Percentiles rank a stretch among this genome's conserved stretches.
phyloP scores from a whole-genome alignment of 2,888 invertebrate genomes.

The Lepidonotus clava region DNA sequence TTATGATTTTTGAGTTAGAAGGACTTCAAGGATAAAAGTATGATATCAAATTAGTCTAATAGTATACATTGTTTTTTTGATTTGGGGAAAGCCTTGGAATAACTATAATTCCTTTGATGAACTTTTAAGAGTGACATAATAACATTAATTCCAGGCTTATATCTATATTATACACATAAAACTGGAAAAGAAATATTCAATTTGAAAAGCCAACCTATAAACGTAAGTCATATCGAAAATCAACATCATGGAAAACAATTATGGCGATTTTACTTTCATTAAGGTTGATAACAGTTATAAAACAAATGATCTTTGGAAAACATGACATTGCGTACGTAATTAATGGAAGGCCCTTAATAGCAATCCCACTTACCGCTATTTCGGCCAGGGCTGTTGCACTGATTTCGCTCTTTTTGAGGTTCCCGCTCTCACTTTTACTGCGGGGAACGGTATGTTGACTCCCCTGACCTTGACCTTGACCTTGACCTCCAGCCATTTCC shows the following conservation, averaged over 20 bases:
- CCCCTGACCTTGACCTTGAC: not conserved
- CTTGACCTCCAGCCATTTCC: not conserved
- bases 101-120: too few relatives aligned
- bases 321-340: not conserved
- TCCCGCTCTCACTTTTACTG: not conserved
- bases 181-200: not conserved
- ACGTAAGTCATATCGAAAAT: not conserved
- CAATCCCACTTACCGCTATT: constrained; percentile 74
- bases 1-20: too few relatives aligned
- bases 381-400: constrained; percentile 72
- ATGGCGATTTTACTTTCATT: too few relatives aligned
- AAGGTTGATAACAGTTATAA: too few relatives aligned
- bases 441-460: not conserved
- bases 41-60: too few relatives aligned
- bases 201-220: not conserved
- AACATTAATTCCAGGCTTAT: too few relatives aligned
- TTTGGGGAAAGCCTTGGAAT: too few relatives aligned
- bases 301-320: not conserved
- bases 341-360: too few relatives aligned
- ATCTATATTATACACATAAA: too few relatives aligned
- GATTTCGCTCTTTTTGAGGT: constrained; percentile 67
- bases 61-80: too few relatives aligned
- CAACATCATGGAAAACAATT: not conserved
- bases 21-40: too few relatives aligned
- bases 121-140: too few relatives aligned